These are phyloP conservation scores for Acheta domesticus DNA, from an alignment of 2,888 invertebrate species.

Conservation along the genomic window DNA sequence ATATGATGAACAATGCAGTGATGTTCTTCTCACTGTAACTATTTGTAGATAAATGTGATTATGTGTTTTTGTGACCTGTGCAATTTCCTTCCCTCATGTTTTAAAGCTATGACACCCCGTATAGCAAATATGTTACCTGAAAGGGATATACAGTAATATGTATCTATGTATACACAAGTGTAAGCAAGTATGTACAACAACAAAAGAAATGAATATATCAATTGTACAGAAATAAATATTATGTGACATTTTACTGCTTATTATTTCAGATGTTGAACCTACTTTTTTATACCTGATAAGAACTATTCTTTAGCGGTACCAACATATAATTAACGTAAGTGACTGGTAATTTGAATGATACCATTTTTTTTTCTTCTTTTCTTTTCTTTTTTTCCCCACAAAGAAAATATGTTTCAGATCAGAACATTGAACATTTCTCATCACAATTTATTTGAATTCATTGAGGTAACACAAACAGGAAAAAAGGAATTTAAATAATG, in stretches of 20 bases:
- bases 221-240: not conserved
- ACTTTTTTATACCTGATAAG: too few species aligned
- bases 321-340: too few species aligned
- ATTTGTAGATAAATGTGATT: constrained; percentile 18
- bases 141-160: not conserved
- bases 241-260: not conserved
- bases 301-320: too few species aligned
- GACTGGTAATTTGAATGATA: too few species aligned
- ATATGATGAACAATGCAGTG: not conserved
- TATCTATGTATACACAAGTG: not conserved
- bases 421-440: too few species aligned
- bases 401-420: too few species aligned
- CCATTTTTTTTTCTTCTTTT: too few species aligned
- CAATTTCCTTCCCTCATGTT: not conserved
- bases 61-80: not conserved
- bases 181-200: constrained; percentile 11
- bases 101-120: not conserved
- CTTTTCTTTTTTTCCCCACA: too few species aligned
- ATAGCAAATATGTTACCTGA: not conserved
- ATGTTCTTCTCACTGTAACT: not conserved
- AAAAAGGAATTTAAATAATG: too few species aligned
- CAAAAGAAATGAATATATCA: not conserved
- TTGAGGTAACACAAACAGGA: too few species aligned
- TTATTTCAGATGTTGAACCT: too few species aligned
- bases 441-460: too few species aligned